Evolutionary conservation across 2,888 invertebrate genomes (phyloP).

Genomic region (Bhutanitis thaidina): DNA sequence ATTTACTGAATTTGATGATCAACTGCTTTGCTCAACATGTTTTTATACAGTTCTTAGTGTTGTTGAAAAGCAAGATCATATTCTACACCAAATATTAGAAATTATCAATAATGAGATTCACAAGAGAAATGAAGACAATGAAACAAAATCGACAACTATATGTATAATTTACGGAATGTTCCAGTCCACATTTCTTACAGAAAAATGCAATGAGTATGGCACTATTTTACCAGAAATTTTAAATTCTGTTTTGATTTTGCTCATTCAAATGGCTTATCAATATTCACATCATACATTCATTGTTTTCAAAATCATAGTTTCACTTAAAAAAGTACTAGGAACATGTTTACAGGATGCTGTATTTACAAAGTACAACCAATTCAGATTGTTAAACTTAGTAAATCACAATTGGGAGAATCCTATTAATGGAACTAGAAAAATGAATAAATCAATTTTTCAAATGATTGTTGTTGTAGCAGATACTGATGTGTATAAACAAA

Average conservation of each 20-base stretch:
- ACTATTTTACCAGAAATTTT: slow-evolving; percentile 32
- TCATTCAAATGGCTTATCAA: slow-evolving; percentile 57
- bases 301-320: slow-evolving; percentile 69
- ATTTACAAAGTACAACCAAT: slow-evolving; percentile 45
- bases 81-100: slow-evolving; percentile 39
- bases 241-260: slow-evolving; percentile 42
- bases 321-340: slow-evolving; percentile 59
- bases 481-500: slow-evolving; percentile 35
- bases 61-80: slow-evolving; percentile 38
- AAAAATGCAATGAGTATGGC: slow-evolving; percentile 23
- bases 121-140: slow-evolving; percentile 21
- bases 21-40: slow-evolving; percentile 62
- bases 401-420: slow-evolving; percentile 83
- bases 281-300: slow-evolving; percentile 77
- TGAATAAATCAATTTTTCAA: slow-evolving; percentile 71
- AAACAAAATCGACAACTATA: slow-evolving; percentile 36
- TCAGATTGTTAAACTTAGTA: slow-evolving; percentile 66
- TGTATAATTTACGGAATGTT: slow-evolving; percentile 69
- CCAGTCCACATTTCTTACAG: slow-evolving; percentile 55
- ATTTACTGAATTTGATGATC: slow-evolving; percentile 55
- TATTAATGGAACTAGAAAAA: slow-evolving; percentile 75
- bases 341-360: slow-evolving; percentile 46
- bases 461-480: slow-evolving; percentile 46
- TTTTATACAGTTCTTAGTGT: slow-evolving; percentile 51
- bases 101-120: slow-evolving; percentile 37